phyloP scores from a whole-genome alignment of 2,888 invertebrate genomes.

The Sphaerophoria taeniata region DNA sequence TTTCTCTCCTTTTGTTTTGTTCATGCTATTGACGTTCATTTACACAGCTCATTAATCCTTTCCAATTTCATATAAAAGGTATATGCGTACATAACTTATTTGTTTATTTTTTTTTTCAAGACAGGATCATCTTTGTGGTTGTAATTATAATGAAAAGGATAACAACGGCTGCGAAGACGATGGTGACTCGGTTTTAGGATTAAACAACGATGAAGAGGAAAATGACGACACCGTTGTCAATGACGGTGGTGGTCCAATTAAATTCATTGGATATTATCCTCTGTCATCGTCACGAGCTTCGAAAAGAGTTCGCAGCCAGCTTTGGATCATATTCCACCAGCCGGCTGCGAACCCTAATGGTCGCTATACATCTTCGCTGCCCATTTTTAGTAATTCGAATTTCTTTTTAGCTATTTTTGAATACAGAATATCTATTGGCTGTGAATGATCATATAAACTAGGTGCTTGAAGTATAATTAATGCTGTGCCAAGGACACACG shows the following conservation, averaged over 20 bases:
- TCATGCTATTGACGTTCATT: slow-evolving; percentile 25
- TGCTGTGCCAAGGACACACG: slow-evolving; percentile 95
- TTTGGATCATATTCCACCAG: slow-evolving; percentile 88
- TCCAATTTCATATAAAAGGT: slow-evolving; percentile 23
- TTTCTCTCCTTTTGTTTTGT: slow-evolving; percentile 22
- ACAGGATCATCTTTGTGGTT: slow-evolving; percentile 43
- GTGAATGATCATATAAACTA: slow-evolving; percentile 94
- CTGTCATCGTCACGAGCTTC: slow-evolving; percentile 85
- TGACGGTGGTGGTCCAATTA: slow-evolving; percentile 54
- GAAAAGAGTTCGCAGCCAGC: slow-evolving; percentile 87
- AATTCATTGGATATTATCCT: slow-evolving; percentile 80
- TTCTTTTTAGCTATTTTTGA: slow-evolving; percentile 96
- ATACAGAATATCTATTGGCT: slow-evolving; percentile 94
- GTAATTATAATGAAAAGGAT: slow-evolving; percentile 47
- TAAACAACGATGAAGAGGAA: slow-evolving; percentile 69
- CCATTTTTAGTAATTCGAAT: slow-evolving; percentile 94
- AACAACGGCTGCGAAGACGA: slow-evolving; percentile 66
- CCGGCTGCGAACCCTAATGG: slow-evolving; percentile 84
- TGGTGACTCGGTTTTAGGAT: slow-evolving; percentile 60
- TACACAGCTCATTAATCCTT: slow-evolving; percentile 25
- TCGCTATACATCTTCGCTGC: slow-evolving; percentile 85
- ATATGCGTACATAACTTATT: slow-evolving; percentile 24
- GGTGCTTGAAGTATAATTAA: slow-evolving; percentile 95
- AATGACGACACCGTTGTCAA: slow-evolving; percentile 56
- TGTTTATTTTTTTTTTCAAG: slow-evolving; percentile 27